These are phyloP conservation scores for Eledona agricola DNA, from an alignment of 2,888 invertebrate species.

Conservation along the genomic window DNA sequence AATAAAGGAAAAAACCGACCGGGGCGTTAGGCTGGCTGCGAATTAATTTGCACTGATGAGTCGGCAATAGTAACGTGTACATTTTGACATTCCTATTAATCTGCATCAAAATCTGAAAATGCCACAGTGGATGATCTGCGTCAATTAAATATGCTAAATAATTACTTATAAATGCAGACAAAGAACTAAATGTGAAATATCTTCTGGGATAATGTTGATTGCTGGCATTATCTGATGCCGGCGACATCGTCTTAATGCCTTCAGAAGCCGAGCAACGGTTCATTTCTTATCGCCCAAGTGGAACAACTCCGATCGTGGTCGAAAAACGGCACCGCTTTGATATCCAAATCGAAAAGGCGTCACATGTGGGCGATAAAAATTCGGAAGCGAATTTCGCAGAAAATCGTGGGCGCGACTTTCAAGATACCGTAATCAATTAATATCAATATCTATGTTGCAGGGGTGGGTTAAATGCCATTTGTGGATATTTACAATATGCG, in stretches of 20 bases:
- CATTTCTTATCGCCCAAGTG: slow-evolving; percentile 17
- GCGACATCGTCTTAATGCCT: slow-evolving; percentile 21
- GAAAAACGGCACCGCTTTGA: slow-evolving; percentile 6
- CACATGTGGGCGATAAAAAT: slow-evolving; percentile 19
- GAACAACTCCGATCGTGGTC: slow-evolving; percentile 7
- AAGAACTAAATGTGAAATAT: slow-evolving; percentile 19
- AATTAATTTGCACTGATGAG: slow-evolving; percentile 14
- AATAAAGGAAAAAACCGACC: too few species aligned
- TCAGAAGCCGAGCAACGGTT: slow-evolving; percentile 29
- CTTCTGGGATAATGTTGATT: slow-evolving; percentile 12
- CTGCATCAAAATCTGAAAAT: too few species aligned
- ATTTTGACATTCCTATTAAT: too few species aligned
- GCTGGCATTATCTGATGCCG: slow-evolving; percentile 23
- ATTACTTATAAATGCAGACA: slow-evolving; percentile 9
- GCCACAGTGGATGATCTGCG: too few species aligned
- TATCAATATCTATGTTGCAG: too few species aligned
- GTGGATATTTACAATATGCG: slow-evolving; percentile 20
- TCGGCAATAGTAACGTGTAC: too few species aligned
- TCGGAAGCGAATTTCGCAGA: slow-evolving; percentile 3
- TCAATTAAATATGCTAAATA: slow-evolving; percentile 16
- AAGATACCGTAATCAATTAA: not conserved
- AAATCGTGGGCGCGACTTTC: not conserved
- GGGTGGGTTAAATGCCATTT: slow-evolving; percentile 13
- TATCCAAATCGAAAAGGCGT: slow-evolving; percentile 20
- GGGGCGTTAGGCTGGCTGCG: too few species aligned